phyloP scores from a whole-genome alignment of 2,113 vertebrate genomes.

The Oxyruncus cristatus region DNA sequence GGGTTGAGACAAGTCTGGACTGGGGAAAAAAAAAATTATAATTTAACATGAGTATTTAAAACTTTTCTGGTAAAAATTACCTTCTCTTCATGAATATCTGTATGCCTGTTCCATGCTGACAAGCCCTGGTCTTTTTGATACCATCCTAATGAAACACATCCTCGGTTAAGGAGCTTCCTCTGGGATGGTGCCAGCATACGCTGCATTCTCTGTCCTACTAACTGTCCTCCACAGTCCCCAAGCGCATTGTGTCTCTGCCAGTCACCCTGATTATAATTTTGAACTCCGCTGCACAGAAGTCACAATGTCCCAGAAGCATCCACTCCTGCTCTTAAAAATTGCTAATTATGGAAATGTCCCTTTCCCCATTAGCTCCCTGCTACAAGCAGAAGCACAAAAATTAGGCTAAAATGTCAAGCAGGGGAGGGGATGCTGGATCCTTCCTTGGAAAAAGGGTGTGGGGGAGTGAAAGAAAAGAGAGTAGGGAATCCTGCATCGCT shows the following conservation, averaged over 20 bases:
- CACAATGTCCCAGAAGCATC: constrained; percentile 25
- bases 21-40: not conserved
- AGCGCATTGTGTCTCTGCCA: not conserved
- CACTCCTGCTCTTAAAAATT: not conserved
- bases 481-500: not conserved
- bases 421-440: not conserved
- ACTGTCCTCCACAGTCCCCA: constrained; percentile 37
- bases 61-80: not conserved
- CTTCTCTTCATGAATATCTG: not conserved
- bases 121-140: not conserved
- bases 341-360: constrained; percentile 47
- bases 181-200: not conserved
- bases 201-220: constrained; percentile 38
- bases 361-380: not conserved
- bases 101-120: rapidly evolving
- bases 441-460: not conserved
- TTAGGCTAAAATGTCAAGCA: constrained; percentile 33
- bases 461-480: not conserved
- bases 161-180: not conserved
- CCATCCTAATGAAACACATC: constrained; percentile 31
- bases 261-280: constrained; percentile 45
- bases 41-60: not conserved
- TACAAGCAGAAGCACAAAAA: constrained; percentile 41
- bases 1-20: not conserved
- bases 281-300: constrained; percentile 16